These are phyloP conservation scores for Xanthorhoe designata DNA, from an alignment of 2,888 invertebrate species.

Conservation along the genomic window DNA sequence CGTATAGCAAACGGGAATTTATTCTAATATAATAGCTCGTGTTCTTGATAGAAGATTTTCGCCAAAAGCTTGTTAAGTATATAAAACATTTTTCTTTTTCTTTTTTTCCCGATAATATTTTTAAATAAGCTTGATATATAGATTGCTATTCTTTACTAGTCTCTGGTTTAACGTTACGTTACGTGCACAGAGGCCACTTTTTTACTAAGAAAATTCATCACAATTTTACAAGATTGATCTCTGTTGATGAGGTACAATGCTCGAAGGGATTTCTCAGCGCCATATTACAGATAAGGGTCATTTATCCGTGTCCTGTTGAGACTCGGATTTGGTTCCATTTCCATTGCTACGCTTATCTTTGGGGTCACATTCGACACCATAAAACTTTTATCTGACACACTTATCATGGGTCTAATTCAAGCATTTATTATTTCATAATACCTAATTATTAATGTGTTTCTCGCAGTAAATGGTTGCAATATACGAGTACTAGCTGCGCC, in stretches of 20 bases:
- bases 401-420: neutral
- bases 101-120: no score
- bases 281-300: conserved; percentile 36
- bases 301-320: conserved; percentile 37
- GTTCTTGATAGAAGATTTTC: no score
- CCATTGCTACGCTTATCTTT: conserved; percentile 25
- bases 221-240: conserved; percentile 2
- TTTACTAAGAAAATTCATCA: neutral
- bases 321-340: conserved; percentile 35
- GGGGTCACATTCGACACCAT: conserved; percentile 29
- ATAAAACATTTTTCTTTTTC: no score
- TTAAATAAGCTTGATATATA: no score
- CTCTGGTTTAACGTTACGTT: no score
- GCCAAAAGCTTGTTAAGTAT: no score
- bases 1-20: no score
- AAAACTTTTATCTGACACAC: conserved; percentile 12
- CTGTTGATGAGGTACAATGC: conserved; percentile 4
- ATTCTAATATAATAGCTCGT: no score
- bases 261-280: conserved; percentile 26
- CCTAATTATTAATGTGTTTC: no score
- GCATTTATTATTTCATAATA: neutral
- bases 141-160: no score
- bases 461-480: no score
- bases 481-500: no score
- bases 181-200: neutral